phyloP scores from a whole-genome alignment of 2,797 vertebrate genomes.

The Eremophila alpestris region DNA sequence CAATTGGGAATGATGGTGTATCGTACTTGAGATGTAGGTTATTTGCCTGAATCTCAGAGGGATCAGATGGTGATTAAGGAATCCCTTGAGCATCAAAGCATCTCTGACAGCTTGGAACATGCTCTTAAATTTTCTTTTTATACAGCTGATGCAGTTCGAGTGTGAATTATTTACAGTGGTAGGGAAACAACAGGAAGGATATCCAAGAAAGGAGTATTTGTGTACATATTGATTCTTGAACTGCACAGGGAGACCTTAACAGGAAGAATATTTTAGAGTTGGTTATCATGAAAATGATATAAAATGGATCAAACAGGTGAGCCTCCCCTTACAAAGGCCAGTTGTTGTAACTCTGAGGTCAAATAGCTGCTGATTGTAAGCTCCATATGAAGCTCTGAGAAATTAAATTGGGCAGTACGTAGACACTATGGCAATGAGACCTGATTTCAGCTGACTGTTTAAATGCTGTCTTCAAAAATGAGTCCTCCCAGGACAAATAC shows the following conservation, averaged over 20 bases:
- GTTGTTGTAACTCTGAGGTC: neutral
- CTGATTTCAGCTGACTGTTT: neutral
- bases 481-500: neutral
- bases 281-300: neutral
- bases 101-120: neutral
- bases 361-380: neutral
- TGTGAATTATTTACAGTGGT: constrained; percentile 23
- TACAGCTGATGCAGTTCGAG: neutral
- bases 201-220: neutral
- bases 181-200: neutral
- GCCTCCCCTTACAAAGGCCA: neutral
- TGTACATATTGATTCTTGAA: neutral
- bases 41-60: constrained; percentile 33
- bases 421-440: neutral
- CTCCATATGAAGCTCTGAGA: neutral
- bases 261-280: neutral
- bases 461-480: neutral
- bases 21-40: constrained; percentile 40
- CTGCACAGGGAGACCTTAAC: neutral
- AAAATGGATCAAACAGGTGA: neutral
- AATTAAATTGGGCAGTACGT: neutral
- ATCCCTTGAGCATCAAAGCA: neutral
- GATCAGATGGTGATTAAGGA: neutral
- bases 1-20: neutral
- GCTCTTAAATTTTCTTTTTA: neutral